Evolutionary conservation across 1,140 invertebrate genomes (phyloP), one percentile per base, ranked within the genome.

Genomic region (Pectinophora gossypiella): DNA sequence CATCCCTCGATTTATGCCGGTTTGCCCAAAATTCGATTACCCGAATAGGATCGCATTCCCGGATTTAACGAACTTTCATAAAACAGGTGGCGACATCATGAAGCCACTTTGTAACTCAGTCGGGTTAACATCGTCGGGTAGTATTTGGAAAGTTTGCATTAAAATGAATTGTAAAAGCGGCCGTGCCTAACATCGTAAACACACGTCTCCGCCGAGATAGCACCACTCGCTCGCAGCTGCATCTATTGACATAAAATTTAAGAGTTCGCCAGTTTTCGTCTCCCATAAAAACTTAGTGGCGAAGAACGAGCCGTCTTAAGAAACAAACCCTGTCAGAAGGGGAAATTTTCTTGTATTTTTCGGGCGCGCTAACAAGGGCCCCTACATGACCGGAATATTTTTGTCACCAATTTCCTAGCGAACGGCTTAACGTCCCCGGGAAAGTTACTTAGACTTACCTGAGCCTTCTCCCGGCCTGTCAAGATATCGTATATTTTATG

Each of bases 301-400:
- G 54, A 61, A 55, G 53, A 60, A 64, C 48, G 44, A 49, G 44
- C 51, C 62, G 48, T 50, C 54, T 74, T 64, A 54, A 59, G 61
- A 64, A 77, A 63, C 66, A 67, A 63, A 64, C 60, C 56, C 58
- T 60, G 71, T 76, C 67, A 70, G 67, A 59, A 54, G 55, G 73
- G 70, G 60, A 58, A 75, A 67, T 68, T 72, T 72, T 66, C 68
- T 68, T 72, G 68, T 76, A 69, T 76, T 73, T 65, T 64, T 65
- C 64, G 63, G 64, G 62, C 61, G 59, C 70, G 68, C 67, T 82
- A 84, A 80, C 78, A 81, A 84, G 78, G 67, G 64, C 54, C 62
- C 57, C 55, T 69, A 76, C 80, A 84, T 84, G 78, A 84, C 70
- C 70, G 68, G 80, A 86, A 84, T 84, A 83, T 82, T 80, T 74